Evolutionary conservation across 1,140 invertebrate species (phyloP).

Genomic region (Drosophila miranda): DNA sequence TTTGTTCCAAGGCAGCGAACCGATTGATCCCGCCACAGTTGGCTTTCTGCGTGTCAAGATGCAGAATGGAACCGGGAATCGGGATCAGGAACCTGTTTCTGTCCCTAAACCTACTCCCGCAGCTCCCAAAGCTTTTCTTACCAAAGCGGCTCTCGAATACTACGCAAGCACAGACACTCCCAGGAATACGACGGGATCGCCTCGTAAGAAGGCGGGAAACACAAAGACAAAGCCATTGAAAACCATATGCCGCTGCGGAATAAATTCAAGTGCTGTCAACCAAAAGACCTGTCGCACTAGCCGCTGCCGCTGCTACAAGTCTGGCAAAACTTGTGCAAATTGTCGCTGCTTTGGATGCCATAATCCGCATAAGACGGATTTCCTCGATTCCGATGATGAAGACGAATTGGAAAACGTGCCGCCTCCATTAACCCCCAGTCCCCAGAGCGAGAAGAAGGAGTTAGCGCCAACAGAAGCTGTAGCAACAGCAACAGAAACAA

Average conservation of each 20-base stretch:
- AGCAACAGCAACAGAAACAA: background rate
- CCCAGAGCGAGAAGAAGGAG: background rate
- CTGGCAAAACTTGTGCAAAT: constrained; percentile 26
- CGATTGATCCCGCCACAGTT: constrained; percentile 41
- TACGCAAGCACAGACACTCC: too few species aligned
- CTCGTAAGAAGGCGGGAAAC: constrained; percentile 7
- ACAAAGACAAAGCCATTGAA: constrained; percentile 20
- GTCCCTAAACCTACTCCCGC: too few species aligned
- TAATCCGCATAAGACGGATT: constrained; percentile 50
- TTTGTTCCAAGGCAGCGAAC: constrained; percentile 42
- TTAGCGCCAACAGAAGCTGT: background rate
- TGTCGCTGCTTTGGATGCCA: constrained; percentile 58
- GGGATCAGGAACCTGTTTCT: too few species aligned
- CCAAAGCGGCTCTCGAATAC: background rate
- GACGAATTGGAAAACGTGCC: constrained; percentile 3
- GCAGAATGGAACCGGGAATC: too few species aligned
- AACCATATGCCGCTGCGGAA: constrained; percentile 55
- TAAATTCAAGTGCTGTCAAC: too few species aligned
- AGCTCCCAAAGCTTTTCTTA: background rate
- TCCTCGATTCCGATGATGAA: constrained; percentile 22
- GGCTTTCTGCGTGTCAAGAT: constrained; percentile 34
- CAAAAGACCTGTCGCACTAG: constrained; percentile 48
- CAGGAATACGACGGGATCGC: too few species aligned
- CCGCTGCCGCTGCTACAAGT: constrained; percentile 52
- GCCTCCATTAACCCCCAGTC: too few species aligned